A percentile compares a stretch with the other conserved stretches of the same genome.
Conservation (phyloP, 2,113 vertebrate genomes). For the Chlamydotis undulata region DNA sequence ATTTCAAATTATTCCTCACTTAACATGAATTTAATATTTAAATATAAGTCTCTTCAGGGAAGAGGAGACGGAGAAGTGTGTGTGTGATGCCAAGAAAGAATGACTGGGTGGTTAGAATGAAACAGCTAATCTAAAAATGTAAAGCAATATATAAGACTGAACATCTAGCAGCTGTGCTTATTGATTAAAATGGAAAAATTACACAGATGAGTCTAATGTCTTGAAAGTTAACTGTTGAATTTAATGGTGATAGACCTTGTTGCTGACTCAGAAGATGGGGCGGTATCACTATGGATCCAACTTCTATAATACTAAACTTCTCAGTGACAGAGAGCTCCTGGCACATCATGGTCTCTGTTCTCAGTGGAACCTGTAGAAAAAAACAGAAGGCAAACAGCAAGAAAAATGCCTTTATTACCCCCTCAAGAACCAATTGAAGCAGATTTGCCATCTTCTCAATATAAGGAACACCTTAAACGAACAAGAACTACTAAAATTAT, state of each 20-base stretch:
- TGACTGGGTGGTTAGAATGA: neutral
- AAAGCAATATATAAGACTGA: neutral
- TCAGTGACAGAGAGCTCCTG: neutral
- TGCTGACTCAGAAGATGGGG: neutral
- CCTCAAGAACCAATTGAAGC: neutral
- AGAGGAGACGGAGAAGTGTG: neutral
- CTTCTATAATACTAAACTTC: neutral
- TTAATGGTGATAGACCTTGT: neutral
- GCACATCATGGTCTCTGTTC: neutral
- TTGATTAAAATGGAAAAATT: neutral
- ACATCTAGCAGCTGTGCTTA: neutral
- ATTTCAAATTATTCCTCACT: conserved; percentile 32
- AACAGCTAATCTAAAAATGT: neutral
- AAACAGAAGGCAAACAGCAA: neutral
- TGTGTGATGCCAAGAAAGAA: neutral
- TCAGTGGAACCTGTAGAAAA: neutral
- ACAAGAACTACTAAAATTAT: neutral
- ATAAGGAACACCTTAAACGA: neutral
- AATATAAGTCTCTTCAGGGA: neutral
- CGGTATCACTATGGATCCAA: neutral
- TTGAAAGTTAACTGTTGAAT: neutral
- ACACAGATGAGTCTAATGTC: neutral
- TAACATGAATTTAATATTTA: conserved; percentile 29
- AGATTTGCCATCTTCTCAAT: neutral
- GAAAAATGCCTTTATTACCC: neutral